A percentile compares a stretch with the other conserved stretches of the same genome.
phyloP scores from a whole-genome alignment of 2,888 invertebrate species.

The Xestia sexstrigata region DNA sequence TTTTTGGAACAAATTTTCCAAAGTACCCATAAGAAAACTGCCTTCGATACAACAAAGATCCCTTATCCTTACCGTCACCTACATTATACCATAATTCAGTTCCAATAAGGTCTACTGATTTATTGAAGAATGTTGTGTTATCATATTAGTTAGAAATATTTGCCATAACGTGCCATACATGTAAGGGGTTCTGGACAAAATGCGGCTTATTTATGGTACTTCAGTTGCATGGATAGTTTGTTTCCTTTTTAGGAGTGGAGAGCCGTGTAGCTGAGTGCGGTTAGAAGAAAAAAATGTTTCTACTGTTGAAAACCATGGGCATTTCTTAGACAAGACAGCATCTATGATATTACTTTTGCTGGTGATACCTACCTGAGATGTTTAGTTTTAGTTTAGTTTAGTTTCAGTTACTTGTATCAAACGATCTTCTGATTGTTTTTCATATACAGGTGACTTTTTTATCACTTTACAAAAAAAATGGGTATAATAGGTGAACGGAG shows the following conservation, averaged over 20 bases:
- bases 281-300: not conserved
- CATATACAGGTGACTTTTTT: too few species aligned
- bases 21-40: not conserved
- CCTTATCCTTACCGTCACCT: conserved; percentile 10
- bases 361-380: not conserved
- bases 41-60: not conserved
- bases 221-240: conserved; percentile 1
- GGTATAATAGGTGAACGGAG: too few species aligned
- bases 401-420: not conserved
- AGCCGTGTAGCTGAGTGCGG: not conserved
- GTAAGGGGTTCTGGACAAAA: conserved; percentile 7
- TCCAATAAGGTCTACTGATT: conserved; percentile 18
- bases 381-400: too few species aligned
- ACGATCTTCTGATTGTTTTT: not conserved
- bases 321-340: not conserved
- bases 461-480: too few species aligned
- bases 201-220: conserved; percentile 31
- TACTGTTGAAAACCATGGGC: not conserved
- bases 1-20: not conserved
- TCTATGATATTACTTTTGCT: not conserved
- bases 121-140: conserved; percentile 12
- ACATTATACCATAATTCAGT: conserved; percentile 15
- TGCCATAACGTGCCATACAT: conserved; percentile 12
- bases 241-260: not conserved
- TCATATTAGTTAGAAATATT: not conserved